Conservation (phyloP, 2,888 invertebrate genomes). For the Ptilodon capucinus region DNA sequence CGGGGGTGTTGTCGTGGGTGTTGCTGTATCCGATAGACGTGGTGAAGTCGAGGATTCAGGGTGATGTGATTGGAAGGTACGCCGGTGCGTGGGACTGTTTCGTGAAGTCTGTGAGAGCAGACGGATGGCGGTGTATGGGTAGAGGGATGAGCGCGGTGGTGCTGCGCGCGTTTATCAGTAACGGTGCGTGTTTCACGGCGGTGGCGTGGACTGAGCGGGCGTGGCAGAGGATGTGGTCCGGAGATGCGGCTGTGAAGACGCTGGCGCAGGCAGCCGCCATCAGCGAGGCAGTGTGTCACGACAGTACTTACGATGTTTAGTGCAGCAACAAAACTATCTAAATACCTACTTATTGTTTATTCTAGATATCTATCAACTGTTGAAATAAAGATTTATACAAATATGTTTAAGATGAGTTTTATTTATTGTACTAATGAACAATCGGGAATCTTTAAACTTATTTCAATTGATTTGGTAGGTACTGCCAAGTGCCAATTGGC, state of each 20-base stretch:
- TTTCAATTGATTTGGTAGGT: no score
- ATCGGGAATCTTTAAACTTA: no score
- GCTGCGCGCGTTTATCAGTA: slow-evolving; percentile 94
- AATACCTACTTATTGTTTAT: neutral
- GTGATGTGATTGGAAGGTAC: slow-evolving; percentile 85
- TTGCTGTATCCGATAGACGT: slow-evolving; percentile 94
- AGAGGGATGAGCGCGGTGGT: slow-evolving; percentile 90
- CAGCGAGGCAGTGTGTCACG: slow-evolving; percentile 56
- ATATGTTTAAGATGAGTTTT: neutral
- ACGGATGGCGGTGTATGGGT: slow-evolving; percentile 88
- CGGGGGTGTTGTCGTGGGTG: slow-evolving; percentile 94
- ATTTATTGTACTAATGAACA: neutral
- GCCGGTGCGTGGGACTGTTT: slow-evolving; percentile 89
- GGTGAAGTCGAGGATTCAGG: slow-evolving; percentile 93
- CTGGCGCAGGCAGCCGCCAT: slow-evolving; percentile 52
- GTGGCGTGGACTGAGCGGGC: slow-evolving; percentile 90
- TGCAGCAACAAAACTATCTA: neutral
- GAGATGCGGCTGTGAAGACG: slow-evolving; percentile 41
- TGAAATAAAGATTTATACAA: neutral
- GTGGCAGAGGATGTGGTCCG: slow-evolving; percentile 60
- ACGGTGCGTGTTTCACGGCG: slow-evolving; percentile 95
- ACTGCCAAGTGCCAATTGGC: no score
- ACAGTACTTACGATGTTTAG: slow-evolving; percentile 57
- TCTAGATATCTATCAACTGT: slow-evolving; percentile 5
- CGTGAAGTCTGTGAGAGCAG: slow-evolving; percentile 84